These are phyloP conservation scores for Dasyurus viverrinus DNA, from an alignment of 2,113 vertebrate species.

Conservation along the genomic window DNA sequence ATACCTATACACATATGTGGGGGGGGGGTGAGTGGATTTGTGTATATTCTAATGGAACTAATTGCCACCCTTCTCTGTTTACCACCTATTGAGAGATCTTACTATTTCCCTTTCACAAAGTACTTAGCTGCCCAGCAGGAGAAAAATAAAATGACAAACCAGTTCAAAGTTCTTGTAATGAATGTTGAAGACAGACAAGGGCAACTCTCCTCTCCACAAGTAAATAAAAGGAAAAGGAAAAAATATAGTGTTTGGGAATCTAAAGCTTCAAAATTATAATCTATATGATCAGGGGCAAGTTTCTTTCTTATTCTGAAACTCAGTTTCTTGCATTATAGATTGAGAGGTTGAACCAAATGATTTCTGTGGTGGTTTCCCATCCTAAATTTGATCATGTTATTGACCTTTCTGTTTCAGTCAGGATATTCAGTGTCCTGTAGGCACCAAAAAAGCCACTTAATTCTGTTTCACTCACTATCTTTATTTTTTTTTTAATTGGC, in stretches of 20 bases:
- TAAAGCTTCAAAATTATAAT: neutral
- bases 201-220: neutral
- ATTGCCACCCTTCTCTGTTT: neutral
- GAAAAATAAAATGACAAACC: neutral
- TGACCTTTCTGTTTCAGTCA: neutral
- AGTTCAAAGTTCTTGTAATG: neutral
- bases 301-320: neutral
- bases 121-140: neutral
- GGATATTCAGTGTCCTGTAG: accelerated
- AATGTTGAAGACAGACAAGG: neutral
- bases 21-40: too few relatives aligned
- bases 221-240: neutral
- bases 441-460: accelerated
- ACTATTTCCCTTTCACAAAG: neutral
- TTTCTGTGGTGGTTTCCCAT: neutral
- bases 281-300: neutral
- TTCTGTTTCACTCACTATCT: neutral
- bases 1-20: too few relatives aligned
- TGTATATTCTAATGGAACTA: too few relatives aligned
- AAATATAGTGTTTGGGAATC: neutral
- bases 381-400: neutral
- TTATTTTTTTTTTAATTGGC: neutral
- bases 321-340: neutral
- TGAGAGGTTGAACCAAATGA: neutral
- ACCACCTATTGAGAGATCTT: too few relatives aligned